These are phyloP conservation scores for Lycaon pictus DNA, from an alignment of 2,113 vertebrate species.

Conservation along the genomic window DNA sequence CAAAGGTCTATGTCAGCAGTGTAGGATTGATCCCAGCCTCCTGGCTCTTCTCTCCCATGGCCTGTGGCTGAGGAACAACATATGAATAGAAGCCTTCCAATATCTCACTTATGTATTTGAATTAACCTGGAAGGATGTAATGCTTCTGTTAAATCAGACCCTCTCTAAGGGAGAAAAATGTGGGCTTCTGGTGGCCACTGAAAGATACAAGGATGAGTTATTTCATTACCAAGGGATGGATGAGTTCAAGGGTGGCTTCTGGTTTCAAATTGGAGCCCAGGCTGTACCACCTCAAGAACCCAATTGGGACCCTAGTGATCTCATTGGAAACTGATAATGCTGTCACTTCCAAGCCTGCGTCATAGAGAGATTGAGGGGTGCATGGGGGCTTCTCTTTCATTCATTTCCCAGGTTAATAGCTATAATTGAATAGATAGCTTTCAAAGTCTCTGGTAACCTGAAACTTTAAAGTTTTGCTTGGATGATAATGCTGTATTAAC, in stretches of 20 bases:
- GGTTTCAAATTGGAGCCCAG: background rate
- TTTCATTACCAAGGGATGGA: background rate
- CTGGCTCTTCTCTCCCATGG: background rate
- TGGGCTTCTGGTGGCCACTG: background rate
- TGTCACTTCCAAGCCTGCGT: background rate
- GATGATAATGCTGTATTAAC: too few species aligned
- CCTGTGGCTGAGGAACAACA: background rate
- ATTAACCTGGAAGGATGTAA: background rate
- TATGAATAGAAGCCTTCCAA: background rate
- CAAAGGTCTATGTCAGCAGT: background rate
- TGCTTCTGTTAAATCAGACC: background rate
- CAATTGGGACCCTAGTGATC: background rate
- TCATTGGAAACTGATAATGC: background rate
- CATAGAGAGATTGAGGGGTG: background rate
- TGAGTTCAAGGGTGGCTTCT: background rate
- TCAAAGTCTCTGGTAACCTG: too few species aligned
- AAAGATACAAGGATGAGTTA: background rate
- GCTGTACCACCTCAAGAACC: background rate
- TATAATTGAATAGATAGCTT: background rate
- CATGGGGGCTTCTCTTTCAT: background rate
- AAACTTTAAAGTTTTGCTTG: too few species aligned
- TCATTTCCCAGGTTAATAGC: background rate
- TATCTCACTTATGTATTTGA: background rate
- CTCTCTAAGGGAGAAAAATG: background rate
- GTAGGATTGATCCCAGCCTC: background rate